These are phyloP conservation scores for Mythimna vitellina DNA, from an alignment of 2,888 invertebrate genomes.

Conservation along the genomic window DNA sequence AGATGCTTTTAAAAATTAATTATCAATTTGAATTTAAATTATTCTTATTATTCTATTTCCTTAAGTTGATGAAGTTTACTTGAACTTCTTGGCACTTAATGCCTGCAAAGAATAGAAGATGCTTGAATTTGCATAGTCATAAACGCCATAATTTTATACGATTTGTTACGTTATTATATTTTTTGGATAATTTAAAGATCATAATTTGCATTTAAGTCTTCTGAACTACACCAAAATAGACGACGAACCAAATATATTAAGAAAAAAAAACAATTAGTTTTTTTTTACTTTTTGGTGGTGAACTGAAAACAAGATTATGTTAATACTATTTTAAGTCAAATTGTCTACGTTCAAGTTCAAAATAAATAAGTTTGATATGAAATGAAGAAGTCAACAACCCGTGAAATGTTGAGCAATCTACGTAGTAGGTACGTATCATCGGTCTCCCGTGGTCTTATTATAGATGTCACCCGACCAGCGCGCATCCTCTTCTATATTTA, in stretches of 20 bases:
- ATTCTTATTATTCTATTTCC: constrained; percentile 22
- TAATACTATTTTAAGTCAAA: constrained; percentile 1
- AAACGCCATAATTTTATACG: constrained; percentile 18
- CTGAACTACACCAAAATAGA: neutral
- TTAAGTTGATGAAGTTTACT: constrained; percentile 20
- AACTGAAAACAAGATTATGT: neutral
- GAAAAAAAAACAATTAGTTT: neutral
- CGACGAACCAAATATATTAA: neutral
- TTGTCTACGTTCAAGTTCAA: constrained; percentile 5
- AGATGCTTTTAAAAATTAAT: constrained; percentile 27
- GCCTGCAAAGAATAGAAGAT: constrained; percentile 18
- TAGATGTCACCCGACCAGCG: constrained; percentile 90
- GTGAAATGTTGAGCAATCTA: constrained; percentile 86
- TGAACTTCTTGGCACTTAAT: constrained; percentile 29
- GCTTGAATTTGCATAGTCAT: constrained; percentile 30
- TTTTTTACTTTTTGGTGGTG: neutral
- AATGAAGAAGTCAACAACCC: constrained; percentile 85
- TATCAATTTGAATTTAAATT: neutral
- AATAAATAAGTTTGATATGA: constrained; percentile 47
- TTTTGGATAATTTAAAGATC: constrained; percentile 18
- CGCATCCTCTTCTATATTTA: constrained; percentile 90
- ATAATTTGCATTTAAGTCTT: constrained; percentile 21
- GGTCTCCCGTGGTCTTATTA: constrained; percentile 89
- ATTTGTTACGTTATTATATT: constrained; percentile 8
- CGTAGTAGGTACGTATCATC: constrained; percentile 80